Percentiles rank a stretch among this genome's conserved stretches.
Conservation (phyloP, 2,888 invertebrate genomes). For the Leptinotarsa peninsularis region DNA sequence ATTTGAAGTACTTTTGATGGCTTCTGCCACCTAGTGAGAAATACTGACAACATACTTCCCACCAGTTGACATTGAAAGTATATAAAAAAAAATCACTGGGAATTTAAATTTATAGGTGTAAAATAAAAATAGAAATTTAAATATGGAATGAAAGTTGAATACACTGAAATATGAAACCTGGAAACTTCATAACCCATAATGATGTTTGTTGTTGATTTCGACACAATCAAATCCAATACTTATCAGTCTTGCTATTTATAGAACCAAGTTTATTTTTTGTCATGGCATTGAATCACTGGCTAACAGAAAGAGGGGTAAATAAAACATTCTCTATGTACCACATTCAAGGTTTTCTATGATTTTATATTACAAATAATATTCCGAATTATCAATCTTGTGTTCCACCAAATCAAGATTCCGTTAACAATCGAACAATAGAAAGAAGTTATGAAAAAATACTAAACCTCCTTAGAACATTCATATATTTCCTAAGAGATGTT, state of each 20-base stretch:
- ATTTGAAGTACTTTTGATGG: too few species aligned
- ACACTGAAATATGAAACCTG: too few species aligned
- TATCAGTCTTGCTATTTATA: not conserved
- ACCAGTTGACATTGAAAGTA: too few species aligned
- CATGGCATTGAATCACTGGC: not conserved
- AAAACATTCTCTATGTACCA: not conserved
- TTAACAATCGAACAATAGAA: conserved; percentile 14
- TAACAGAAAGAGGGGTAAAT: not conserved
- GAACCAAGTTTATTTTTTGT: not conserved
- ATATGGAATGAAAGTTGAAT: too few species aligned
- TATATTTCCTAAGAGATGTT: conserved; percentile 64
- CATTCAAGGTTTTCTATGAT: not conserved
- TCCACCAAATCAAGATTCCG: conserved; percentile 1
- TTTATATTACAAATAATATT: conserved; percentile 16
- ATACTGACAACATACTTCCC: too few species aligned
- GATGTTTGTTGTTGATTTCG: too few species aligned
- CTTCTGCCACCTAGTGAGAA: too few species aligned
- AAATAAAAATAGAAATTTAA: too few species aligned
- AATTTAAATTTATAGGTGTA: too few species aligned
- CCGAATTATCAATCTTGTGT: conserved; percentile 2
- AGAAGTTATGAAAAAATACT: conserved; percentile 24
- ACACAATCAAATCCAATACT: not conserved
- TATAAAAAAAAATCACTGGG: too few species aligned
- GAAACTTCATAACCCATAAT: too few species aligned
- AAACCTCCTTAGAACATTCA: conserved; percentile 53